phyloP scores from a whole-genome alignment of 2,113 vertebrate genomes.

The Setophaga kirtlandii region DNA sequence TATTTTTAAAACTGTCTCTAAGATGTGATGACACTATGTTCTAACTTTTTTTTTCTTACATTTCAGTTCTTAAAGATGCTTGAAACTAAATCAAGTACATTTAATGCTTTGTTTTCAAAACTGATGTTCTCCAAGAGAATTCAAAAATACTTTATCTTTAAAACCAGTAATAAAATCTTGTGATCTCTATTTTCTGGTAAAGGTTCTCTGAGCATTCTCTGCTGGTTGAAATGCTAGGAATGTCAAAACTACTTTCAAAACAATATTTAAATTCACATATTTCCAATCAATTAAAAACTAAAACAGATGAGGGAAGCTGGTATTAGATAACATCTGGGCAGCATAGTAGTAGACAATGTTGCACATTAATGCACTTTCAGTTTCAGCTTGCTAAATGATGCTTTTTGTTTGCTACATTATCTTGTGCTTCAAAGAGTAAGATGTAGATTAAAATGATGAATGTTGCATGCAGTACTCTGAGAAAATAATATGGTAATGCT shows the following conservation, averaged over 20 bases:
- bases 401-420: not conserved
- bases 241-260: not conserved
- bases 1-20: not conserved
- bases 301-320: rapidly evolving
- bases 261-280: not conserved
- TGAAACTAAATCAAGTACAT: not conserved
- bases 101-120: not conserved
- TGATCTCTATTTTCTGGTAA: not conserved
- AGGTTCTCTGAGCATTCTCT: not conserved
- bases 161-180: not conserved
- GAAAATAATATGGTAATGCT: not conserved
- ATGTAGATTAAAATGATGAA: not conserved
- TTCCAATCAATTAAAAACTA: not conserved
- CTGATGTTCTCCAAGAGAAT: not conserved
- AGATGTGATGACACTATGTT: not conserved
- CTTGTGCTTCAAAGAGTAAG: not conserved
- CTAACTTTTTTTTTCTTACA: not conserved
- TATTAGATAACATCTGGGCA: not conserved
- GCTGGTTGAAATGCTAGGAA: not conserved
- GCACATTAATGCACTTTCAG: not conserved
- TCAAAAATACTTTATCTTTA: not conserved
- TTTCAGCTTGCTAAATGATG: not conserved
- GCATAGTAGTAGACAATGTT: not conserved
- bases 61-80: not conserved
- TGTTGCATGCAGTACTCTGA: not conserved